Evolutionary conservation across 2,888 invertebrate genomes (phyloP).

Genomic region (Tetragnatha montana): DNA sequence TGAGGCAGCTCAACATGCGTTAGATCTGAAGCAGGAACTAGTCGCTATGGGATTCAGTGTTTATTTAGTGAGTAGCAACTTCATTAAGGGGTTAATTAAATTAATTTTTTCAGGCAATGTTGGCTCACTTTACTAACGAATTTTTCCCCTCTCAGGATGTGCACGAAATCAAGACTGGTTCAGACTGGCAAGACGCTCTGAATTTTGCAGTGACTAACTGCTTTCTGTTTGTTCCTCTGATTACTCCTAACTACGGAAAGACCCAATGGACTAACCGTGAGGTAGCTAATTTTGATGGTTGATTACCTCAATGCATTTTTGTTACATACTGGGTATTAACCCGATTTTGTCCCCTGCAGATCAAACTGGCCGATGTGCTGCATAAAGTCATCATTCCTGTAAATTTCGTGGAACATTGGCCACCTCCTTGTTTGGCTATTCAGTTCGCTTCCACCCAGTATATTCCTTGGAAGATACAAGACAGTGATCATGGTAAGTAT

Average conservation of each 20-base stretch:
- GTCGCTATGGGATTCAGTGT: conserved; percentile 75
- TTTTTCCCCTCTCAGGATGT: conserved; percentile 74
- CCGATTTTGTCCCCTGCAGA: conserved; percentile 72
- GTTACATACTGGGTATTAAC: not conserved
- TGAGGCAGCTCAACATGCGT: conserved; percentile 76
- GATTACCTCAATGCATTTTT: not conserved
- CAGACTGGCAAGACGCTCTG: conserved; percentile 77
- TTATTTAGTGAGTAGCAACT: conserved; percentile 73
- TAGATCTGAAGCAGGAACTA: conserved; percentile 75
- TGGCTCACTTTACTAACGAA: not conserved
- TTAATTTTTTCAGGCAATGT: not conserved
- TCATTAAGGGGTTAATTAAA: not conserved
- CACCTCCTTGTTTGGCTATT: conserved; percentile 76
- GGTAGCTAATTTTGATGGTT: conserved; percentile 72
- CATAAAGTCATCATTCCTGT: conserved; percentile 76
- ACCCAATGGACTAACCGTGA: conserved; percentile 77
- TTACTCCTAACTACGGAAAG: conserved; percentile 76
- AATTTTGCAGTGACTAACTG: conserved; percentile 77
- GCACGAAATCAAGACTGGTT: conserved; percentile 76
- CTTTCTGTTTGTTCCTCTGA: conserved; percentile 76
- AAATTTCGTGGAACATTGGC: conserved; percentile 76
- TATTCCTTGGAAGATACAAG: conserved; percentile 73
- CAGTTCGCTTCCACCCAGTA: conserved; percentile 77
- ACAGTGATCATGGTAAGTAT: conserved; percentile 65
- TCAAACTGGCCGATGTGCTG: conserved; percentile 77